A percentile compares a stretch with the other conserved stretches of the same genome.
phyloP scores from a whole-genome alignment of 2,113 vertebrate genomes.

The Proteles cristata region DNA sequence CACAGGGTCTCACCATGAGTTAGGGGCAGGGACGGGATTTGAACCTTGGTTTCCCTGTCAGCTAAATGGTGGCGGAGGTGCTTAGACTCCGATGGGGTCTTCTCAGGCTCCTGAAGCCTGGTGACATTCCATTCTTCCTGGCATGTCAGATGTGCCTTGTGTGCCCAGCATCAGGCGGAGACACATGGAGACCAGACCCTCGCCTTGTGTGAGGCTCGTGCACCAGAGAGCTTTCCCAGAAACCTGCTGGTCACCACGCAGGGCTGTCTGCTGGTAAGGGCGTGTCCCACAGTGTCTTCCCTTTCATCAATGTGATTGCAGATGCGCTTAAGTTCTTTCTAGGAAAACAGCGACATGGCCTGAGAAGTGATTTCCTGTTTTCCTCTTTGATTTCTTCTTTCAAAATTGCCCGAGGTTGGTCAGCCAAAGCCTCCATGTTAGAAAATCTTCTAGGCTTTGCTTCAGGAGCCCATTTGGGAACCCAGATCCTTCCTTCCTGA shows the following conservation, averaged over 20 bases:
- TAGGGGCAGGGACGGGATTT: background rate
- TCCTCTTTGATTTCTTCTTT: constrained; percentile 27
- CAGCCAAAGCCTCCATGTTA: background rate
- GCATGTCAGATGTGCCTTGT: background rate
- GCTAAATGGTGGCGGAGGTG: background rate
- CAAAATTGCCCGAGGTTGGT: background rate
- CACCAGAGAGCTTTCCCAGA: background rate
- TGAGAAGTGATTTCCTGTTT: constrained; percentile 35
- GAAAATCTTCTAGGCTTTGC: background rate
- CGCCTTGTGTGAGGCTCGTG: background rate
- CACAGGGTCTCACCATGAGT: background rate
- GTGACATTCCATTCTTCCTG: background rate
- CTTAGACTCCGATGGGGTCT: background rate
- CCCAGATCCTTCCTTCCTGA: background rate
- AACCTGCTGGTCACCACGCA: background rate
- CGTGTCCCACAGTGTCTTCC: background rate
- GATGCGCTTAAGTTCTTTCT: background rate
- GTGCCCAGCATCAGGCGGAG: background rate
- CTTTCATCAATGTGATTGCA: background rate
- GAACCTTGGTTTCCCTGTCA: accelerated
- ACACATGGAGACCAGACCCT: background rate
- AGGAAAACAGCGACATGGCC: background rate
- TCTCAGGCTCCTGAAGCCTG: accelerated
- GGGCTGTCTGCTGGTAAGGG: background rate
- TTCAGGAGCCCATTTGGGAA: background rate